phyloP scores from a whole-genome alignment of 2,797 vertebrate species.

The Macroramphosus scolopax region DNA sequence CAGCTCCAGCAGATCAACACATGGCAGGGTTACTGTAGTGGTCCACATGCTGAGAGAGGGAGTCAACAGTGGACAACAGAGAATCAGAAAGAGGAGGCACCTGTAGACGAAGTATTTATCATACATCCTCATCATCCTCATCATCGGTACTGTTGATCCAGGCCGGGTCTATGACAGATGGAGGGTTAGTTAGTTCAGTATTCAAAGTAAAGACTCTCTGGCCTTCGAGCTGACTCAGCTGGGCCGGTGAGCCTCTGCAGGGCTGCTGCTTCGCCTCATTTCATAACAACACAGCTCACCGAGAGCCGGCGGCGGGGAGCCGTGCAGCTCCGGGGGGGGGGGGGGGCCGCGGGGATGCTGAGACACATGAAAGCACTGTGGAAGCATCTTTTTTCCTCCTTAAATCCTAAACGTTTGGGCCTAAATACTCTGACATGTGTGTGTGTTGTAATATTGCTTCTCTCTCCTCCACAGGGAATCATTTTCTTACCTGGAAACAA shows the following conservation, averaged over 20 bases:
- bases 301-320: no score
- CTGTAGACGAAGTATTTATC: neutral
- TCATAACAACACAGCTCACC: constrained; percentile 31
- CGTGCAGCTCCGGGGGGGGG: neutral
- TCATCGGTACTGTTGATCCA: neutral
- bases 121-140: neutral
- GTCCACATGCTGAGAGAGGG: no score
- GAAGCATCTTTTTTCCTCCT: no score
- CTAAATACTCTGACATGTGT: no score
- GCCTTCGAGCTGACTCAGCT: constrained; percentile 28
- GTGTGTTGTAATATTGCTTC: no score
- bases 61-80: no score
- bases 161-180: constrained; percentile 17
- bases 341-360: neutral
- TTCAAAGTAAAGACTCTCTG: constrained; percentile 39
- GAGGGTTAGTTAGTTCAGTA: constrained; percentile 17
- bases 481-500: constrained; percentile 94
- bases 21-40: no score
- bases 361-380: constrained; percentile 20
- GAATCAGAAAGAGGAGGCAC: no score
- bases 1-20: no score
- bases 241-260: constrained; percentile 30
- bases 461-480: constrained; percentile 80
- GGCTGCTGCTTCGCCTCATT: constrained; percentile 48
- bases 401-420: neutral